These are phyloP conservation scores for Clarias batrachus DNA, from an alignment of 2,113 vertebrate species.

Conservation along the genomic window DNA sequence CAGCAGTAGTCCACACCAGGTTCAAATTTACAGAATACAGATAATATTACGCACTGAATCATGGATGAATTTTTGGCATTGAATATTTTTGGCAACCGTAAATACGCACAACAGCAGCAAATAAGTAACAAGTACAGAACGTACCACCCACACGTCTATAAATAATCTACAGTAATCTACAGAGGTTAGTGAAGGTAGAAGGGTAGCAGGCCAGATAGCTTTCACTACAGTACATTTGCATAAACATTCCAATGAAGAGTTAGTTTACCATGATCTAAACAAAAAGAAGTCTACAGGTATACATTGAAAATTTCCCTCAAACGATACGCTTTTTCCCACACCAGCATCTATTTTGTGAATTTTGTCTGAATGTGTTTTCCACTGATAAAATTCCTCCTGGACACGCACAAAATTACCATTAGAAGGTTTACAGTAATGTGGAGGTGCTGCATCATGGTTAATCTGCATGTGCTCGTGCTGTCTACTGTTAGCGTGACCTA, in stretches of 20 bases:
- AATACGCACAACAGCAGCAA: neutral
- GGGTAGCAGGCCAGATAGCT: neutral
- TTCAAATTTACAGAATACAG: neutral
- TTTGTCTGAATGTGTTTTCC: neutral
- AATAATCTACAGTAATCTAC: neutral
- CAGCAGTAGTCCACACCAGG: neutral
- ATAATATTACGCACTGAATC: neutral
- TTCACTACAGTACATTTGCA: neutral
- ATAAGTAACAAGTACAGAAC: neutral
- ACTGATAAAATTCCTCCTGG: conserved; percentile 12
- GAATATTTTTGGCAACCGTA: neutral
- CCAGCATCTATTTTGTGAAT: neutral
- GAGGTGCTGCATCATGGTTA: conserved; percentile 48
- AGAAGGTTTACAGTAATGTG: conserved; percentile 48
- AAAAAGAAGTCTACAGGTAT: neutral
- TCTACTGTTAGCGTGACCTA: conserved; percentile 22
- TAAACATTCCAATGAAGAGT: neutral
- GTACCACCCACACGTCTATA: neutral
- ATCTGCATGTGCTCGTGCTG: conserved; percentile 28
- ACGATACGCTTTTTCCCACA: neutral
- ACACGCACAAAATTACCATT: neutral
- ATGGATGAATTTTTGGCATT: neutral
- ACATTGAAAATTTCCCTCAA: neutral
- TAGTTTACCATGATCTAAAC: neutral
- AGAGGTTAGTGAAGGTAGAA: neutral